Base-by-base conservation (phyloP, 2,888 invertebrate genomes). In the Chydorus sphaericus region DNA sequence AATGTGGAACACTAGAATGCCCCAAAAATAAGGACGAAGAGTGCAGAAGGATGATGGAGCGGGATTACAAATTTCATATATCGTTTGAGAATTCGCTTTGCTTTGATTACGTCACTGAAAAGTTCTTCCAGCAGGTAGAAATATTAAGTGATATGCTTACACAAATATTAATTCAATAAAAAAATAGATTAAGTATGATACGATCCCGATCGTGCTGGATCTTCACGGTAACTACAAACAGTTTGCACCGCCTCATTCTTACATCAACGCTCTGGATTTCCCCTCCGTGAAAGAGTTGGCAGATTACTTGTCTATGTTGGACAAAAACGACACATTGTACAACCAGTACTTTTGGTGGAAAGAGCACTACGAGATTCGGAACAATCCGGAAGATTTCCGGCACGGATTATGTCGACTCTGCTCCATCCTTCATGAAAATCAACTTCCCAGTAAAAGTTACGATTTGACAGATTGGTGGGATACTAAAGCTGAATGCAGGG, bases 201-300 rank as follows among this genome's bases (percentile, higher is more conserved):
- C n/a, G 4, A 18, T 52, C 16, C 52, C 52, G 8, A 20, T 52
- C n/a, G 36, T 33, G 1, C 18, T 52, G 18, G 52, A 18, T 18
- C 23, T 33, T 11, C 33, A 52, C 18, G 83, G 85, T 58, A 93
- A 96, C 68, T 96, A 96, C 70, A 83, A 82, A 59, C 79, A 84
- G 48, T 81, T 82, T 61, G 87, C 94, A 2, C 96, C 96, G 0
- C 82, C 85, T 67, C 82, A 87, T 63, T 92, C 91, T 4, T 96
- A 86, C 72, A 85, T 96, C 58, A 94, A 96, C 71, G 91, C 94
- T 26, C 94, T 96, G 67, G 93, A 96, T 69, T 96, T 94, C 69
- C 80, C 82, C 30, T 82, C 85, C 26, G 85, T 94, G 0, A 81
- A 83, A 65, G 85, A 87, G 62, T 74, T 96, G 60, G 94, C 94